A percentile compares a stretch with the other conserved stretches of the same genome.
These are phyloP conservation scores for Epinotia nisella DNA, from an alignment of 2,888 invertebrate genomes.

Conservation along the genomic window DNA sequence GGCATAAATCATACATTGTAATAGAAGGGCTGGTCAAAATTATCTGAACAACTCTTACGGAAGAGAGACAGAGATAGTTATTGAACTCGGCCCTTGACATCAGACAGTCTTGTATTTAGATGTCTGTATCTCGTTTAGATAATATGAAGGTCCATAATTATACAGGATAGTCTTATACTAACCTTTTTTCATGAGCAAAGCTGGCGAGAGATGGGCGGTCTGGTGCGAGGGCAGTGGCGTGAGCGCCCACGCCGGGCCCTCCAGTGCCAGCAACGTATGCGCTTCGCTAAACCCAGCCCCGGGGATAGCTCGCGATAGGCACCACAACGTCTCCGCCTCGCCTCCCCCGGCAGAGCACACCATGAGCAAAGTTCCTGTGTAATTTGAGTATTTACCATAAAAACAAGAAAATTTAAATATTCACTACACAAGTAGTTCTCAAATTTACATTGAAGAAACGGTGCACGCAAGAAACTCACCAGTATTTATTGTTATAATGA, in stretches of 20 bases:
- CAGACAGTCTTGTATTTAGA: too few relatives aligned
- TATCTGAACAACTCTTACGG: too few relatives aligned
- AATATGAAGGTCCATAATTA: conserved; percentile 49
- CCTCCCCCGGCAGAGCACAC: conserved; percentile 78
- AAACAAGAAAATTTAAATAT: not conserved
- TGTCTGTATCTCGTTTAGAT: too few relatives aligned
- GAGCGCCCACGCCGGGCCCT: conserved; percentile 96
- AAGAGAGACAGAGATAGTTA: too few relatives aligned
- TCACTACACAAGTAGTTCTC: not conserved
- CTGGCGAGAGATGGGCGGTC: conserved; percentile 65
- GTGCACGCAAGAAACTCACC: too few relatives aligned
- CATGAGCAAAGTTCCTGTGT: conserved; percentile 81
- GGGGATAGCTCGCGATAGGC: conserved; percentile 86
- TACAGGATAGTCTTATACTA: too few relatives aligned
- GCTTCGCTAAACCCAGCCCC: conserved; percentile 90
- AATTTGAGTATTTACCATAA: too few relatives aligned
- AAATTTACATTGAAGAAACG: too few relatives aligned
- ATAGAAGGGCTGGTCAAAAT: too few relatives aligned
- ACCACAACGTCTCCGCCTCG: conserved; percentile 81
- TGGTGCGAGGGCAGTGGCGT: conserved; percentile 69
- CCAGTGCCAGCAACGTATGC: conserved; percentile 90
- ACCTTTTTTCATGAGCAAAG: conserved; percentile 73
- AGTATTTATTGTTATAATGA: too few relatives aligned
- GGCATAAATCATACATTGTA: too few relatives aligned
- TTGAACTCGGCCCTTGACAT: too few relatives aligned